phyloP scores from a whole-genome alignment of 2,797 vertebrate genomes.

The Loris lydekkerianus region DNA sequence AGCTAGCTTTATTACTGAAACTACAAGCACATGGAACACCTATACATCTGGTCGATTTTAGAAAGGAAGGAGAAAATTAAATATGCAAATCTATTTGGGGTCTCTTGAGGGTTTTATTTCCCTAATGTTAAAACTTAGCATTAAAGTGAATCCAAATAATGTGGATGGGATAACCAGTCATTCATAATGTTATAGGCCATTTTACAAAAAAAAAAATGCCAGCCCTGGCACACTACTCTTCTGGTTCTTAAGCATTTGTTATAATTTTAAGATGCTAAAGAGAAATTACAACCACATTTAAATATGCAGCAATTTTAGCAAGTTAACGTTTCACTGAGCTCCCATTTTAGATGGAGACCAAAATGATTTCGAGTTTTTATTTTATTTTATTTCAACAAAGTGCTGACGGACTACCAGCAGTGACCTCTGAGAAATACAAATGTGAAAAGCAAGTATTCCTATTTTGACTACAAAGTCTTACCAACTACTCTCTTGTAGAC shows the following conservation, averaged over 20 bases:
- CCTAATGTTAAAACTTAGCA: background rate
- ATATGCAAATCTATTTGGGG: background rate
- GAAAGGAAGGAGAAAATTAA: background rate
- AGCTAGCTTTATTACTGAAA: slow-evolving; percentile 4
- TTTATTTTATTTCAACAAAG: slow-evolving; percentile 34
- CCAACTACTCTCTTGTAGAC: slow-evolving; percentile 74
- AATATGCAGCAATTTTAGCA: slow-evolving; percentile 83
- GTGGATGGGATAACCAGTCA: background rate
- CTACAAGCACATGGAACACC: background rate
- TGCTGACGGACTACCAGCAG: slow-evolving; percentile 58
- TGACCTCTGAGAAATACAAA: slow-evolving; percentile 74
- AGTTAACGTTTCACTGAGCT: slow-evolving; percentile 83
- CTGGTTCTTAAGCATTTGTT: slow-evolving; percentile 78
- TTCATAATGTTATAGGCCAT: slow-evolving; percentile 55
- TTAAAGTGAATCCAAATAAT: slow-evolving; percentile 54
- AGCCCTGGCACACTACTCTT: slow-evolving; percentile 70
- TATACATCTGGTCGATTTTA: background rate
- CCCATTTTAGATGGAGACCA: slow-evolving; percentile 80
- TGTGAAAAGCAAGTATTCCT: slow-evolving; percentile 79
- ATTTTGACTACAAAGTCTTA: slow-evolving; percentile 79
- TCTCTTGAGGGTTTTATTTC: background rate
- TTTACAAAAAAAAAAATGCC: slow-evolving; percentile 78
- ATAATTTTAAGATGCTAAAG: slow-evolving; percentile 85
- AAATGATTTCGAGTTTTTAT: slow-evolving; percentile 77
- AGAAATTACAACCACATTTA: slow-evolving; percentile 85